Conservation (phyloP, 2,797 vertebrate species). For the Clarias pachynema region DNA sequence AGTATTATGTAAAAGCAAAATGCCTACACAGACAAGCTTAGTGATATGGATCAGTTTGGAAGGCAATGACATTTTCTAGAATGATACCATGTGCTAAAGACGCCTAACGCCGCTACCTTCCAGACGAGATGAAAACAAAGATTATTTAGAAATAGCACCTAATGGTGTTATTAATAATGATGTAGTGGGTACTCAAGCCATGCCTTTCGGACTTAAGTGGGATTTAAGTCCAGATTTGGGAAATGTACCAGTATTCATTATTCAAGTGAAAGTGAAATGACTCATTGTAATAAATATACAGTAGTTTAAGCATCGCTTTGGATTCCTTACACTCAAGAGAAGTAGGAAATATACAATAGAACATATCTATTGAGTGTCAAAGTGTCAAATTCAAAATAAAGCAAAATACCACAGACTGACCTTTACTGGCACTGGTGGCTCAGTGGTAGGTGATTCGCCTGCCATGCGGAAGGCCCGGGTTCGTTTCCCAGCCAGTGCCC, state of each 20-base stretch:
- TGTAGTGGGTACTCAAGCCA: not conserved
- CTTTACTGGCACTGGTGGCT: no score
- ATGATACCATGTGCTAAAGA: not conserved
- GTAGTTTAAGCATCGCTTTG: not conserved
- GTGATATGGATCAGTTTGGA: not conserved
- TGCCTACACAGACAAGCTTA: not conserved
- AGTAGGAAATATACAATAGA: not conserved
- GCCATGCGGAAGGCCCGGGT: no score
- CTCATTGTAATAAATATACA: not conserved
- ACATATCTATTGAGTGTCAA: not conserved
- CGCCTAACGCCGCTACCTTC: not conserved
- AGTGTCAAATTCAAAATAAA: not conserved
- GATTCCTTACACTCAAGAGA: not conserved
- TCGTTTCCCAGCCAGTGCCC: no score
- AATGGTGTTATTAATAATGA: not conserved
- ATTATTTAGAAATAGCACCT: not conserved
- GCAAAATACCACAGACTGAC: not conserved
- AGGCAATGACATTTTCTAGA: not conserved
- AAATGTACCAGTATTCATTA: not conserved
- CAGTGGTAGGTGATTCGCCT: no score
- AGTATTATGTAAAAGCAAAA: not conserved
- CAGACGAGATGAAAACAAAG: not conserved
- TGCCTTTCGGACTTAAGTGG: not conserved
- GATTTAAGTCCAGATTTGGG: not conserved
- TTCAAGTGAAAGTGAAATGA: not conserved